Evolutionary conservation across 2,797 vertebrate genomes (phyloP), one percentile per base, ranked within the genome.

Genomic region (Myotis planiceps): DNA sequence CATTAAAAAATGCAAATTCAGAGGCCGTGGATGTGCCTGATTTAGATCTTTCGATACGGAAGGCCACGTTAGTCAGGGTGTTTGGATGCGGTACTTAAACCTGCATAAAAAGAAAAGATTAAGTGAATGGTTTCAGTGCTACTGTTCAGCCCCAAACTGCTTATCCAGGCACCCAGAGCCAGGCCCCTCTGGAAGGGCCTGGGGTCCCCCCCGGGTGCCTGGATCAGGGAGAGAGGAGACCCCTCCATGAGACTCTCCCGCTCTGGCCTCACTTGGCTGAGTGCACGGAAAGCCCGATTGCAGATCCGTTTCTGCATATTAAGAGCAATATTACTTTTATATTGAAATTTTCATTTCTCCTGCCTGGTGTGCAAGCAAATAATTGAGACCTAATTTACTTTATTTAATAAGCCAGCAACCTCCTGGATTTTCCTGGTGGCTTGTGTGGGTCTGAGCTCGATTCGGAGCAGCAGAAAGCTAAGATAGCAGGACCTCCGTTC

Each of bases 341-440:
- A 94, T 95, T 92, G 93, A 88, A 63, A 88, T 29, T 65, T 95
- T 96, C 91, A 96, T 95, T 93, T 95, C 89, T 95, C 90, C 89
- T 96, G 94, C 92, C 92, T 96, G 92, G 86, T 90, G 74, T 96
- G 89, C 92, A 90, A 96, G 94, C 97, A 98, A 87, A 95, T 97
- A 96, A 97, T 96, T 95, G 97, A 95, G 95, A 95, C 78, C 95
- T 97, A 96, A 97, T 97, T 97, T 96, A 91, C 94, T 97, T 96
- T 97, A 96, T 96, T 97, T 96, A 97, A 97, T 97, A 97, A 97
- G 95, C 78, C 90, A 34, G 88, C 19, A 84, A 34, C 78, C 39
- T 72, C 90, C 78, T 14, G 72, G 58, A 75, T 78, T 86, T 93
- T 83, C 55, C 88, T 72, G 47, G 53, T 34, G 51, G 65, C 63